phyloP scores from a whole-genome alignment of 2,797 vertebrate genomes.

The Thalassophryne amazonica region DNA sequence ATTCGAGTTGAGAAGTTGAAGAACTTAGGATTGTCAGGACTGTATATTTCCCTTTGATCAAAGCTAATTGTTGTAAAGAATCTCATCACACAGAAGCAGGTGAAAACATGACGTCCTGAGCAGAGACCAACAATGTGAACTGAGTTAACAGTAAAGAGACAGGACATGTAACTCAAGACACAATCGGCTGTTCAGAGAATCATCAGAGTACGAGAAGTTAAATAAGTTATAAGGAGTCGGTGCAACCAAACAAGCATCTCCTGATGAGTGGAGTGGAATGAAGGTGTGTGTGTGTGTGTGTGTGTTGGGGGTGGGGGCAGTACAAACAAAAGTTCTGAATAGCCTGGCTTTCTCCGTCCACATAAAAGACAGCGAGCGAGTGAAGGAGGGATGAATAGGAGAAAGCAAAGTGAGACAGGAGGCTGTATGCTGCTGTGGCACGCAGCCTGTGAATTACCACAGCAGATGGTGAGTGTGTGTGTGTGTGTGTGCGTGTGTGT shows the following conservation, averaged over 20 bases:
- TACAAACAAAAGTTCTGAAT: conserved; percentile 54
- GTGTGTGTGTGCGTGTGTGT: background rate
- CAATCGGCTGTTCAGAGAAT: background rate
- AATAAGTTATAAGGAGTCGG: conserved; percentile 2
- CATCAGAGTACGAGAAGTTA: conserved; percentile 3
- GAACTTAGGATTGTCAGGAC: no score
- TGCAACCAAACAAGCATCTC: conserved; percentile 1
- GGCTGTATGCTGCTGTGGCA: conserved; percentile 72
- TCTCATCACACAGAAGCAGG: no score
- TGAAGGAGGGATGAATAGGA: conserved; percentile 48
- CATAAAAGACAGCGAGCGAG: conserved; percentile 50
- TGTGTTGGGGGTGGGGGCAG: background rate
- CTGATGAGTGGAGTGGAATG: conserved; percentile 14
- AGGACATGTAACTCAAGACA: background rate
- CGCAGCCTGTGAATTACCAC: conserved; percentile 77
- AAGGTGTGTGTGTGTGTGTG: background rate
- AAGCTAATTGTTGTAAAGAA: no score
- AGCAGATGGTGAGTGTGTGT: conserved; percentile 77
- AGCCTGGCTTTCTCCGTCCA: conserved; percentile 49
- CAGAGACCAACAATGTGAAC: no score
- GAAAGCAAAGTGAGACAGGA: conserved; percentile 54
- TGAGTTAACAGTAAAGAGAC: background rate
- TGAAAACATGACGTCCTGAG: no score
- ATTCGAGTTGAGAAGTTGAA: no score
- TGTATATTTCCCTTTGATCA: no score